Conservation (phyloP, 1,140 invertebrate genomes). For the Pteromalus puparum region DNA sequence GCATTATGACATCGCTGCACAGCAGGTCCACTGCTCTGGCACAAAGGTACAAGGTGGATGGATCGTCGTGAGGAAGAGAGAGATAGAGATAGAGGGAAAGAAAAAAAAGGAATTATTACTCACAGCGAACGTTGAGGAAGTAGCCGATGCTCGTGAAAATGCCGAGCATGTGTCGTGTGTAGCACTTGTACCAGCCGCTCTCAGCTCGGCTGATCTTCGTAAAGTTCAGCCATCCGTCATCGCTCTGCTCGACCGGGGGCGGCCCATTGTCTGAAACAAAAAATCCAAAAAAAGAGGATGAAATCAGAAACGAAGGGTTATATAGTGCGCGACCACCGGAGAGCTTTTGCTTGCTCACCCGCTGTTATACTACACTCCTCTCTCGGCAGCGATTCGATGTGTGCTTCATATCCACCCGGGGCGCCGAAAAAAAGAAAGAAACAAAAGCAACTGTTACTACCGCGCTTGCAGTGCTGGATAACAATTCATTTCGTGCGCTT, state of each 20-base stretch:
- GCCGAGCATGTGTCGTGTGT: constrained; percentile 86
- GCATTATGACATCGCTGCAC: too few species aligned
- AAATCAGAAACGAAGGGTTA: not conserved
- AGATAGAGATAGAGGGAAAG: not conserved
- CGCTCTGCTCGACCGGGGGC: constrained; percentile 80
- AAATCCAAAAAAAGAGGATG: not conserved
- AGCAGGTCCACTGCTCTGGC: not conserved
- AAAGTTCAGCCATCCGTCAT: constrained; percentile 89
- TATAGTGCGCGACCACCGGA: not conserved
- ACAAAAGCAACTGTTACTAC: not conserved
- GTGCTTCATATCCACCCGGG: not conserved
- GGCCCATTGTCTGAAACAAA: constrained; percentile 77
- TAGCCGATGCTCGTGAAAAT: constrained; percentile 92
- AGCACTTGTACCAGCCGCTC: constrained; percentile 93
- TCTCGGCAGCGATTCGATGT: not conserved
- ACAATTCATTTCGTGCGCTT: constrained; percentile 5
- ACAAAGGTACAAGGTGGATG: not conserved
- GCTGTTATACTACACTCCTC: not conserved
- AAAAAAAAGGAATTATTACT: constrained; percentile 72
- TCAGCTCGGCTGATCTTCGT: constrained; percentile 84
- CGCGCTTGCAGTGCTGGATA: not conserved
- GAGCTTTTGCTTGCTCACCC: not conserved
- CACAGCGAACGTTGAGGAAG: constrained; percentile 90
- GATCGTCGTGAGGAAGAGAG: not conserved
- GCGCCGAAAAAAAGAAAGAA: not conserved